phyloP scores from a whole-genome alignment of 2,113 vertebrate genomes.

The Zonotrichia leucophrys region DNA sequence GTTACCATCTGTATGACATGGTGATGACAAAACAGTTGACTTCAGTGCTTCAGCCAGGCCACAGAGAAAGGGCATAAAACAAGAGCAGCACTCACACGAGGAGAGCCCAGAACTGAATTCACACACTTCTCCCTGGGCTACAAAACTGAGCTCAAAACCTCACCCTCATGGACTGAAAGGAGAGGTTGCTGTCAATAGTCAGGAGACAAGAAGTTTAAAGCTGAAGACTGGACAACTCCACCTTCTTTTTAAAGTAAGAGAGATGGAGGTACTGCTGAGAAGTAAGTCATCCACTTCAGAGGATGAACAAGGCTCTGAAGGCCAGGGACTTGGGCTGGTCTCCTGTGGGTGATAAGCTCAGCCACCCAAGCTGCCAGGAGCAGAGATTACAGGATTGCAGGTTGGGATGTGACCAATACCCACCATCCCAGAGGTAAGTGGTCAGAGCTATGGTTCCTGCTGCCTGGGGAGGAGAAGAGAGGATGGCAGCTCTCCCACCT shows the following conservation, averaged over 20 bases:
- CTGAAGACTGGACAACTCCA: not conserved
- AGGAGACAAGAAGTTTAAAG: not conserved
- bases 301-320: not conserved
- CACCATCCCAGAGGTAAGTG: not conserved
- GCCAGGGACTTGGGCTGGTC: not conserved
- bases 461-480: not conserved
- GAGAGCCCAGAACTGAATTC: not conserved
- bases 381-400: not conserved
- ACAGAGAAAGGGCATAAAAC: conserved; percentile 31
- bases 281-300: not conserved
- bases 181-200: not conserved
- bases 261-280: not conserved
- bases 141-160: not conserved
- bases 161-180: not conserved
- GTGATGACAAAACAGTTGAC: conserved; percentile 72
- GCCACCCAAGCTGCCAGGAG: not conserved
- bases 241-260: not conserved
- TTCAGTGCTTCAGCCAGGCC: conserved; percentile 60
- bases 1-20: conserved; percentile 88
- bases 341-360: not conserved
- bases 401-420: not conserved
- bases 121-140: not conserved
- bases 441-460: not conserved
- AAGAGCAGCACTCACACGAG: not conserved
- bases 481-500: not conserved